A percentile compares a stretch with the other conserved stretches of the same genome.
Conservation (phyloP, 1,140 invertebrate species). For the Protaetia brevitarsis region DNA sequence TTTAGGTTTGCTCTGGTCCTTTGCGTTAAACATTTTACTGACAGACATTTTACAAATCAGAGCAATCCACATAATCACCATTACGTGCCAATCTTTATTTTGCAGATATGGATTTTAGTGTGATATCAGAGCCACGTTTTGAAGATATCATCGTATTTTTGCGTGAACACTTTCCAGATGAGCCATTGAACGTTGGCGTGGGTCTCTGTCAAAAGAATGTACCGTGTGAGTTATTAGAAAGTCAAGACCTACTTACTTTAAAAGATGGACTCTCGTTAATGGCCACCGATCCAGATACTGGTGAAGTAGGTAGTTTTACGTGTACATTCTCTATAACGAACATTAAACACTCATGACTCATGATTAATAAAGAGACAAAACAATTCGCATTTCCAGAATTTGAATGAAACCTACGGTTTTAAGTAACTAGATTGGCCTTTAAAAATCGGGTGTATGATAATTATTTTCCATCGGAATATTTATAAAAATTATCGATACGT, state of each 20-base stretch:
- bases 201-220: conserved; percentile 64
- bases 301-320: conserved; percentile 53
- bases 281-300: conserved; percentile 57
- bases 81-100: neutral
- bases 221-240: conserved; percentile 67
- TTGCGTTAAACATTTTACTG: neutral
- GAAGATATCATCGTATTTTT: conserved; percentile 66
- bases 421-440: too few species aligned
- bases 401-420: too few species aligned
- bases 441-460: too few species aligned
- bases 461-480: too few species aligned
- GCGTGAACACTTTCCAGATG: conserved; percentile 74
- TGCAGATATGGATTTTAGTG: conserved; percentile 47
- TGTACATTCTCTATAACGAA: too few species aligned
- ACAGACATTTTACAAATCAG: neutral
- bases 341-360: too few species aligned
- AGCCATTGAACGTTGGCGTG: conserved; percentile 75
- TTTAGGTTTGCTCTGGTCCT: neutral
- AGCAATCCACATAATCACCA: neutral
- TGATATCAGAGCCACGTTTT: conserved; percentile 54
- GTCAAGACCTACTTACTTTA: conserved; percentile 67
- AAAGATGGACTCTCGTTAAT: conserved; percentile 71
- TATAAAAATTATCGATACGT: too few species aligned
- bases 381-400: too few species aligned
- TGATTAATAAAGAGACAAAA: too few species aligned